Percentiles rank a stretch among this genome's conserved stretches.
These are phyloP conservation scores for Stegophylla sp. DNA, from an alignment of 2,888 invertebrate species.

Conservation along the genomic window DNA sequence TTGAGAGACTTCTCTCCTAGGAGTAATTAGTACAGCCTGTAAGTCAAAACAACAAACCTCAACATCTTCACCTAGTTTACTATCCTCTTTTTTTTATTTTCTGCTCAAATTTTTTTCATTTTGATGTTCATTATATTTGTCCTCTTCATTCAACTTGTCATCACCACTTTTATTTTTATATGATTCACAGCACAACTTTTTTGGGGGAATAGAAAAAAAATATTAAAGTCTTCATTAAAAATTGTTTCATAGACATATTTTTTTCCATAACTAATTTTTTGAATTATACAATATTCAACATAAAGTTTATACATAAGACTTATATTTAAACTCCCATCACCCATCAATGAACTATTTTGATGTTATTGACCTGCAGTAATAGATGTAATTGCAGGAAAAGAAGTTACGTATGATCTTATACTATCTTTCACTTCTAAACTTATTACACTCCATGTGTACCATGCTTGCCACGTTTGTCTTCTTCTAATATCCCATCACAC, in stretches of 20 bases:
- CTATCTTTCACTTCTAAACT: conserved; percentile 19
- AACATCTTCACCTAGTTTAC: background rate
- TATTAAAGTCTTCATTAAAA: conserved; percentile 15
- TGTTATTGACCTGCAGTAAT: background rate
- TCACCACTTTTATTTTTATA: conserved; percentile 9
- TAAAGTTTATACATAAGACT: conserved; percentile 7
- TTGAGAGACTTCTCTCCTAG: background rate
- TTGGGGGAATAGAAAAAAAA: background rate
- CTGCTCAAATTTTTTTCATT: background rate
- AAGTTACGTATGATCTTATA: background rate
- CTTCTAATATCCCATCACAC: background rate
- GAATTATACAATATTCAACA: background rate
- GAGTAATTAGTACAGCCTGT: background rate
- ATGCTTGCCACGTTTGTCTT: background rate
- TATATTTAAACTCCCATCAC: conserved; percentile 9
- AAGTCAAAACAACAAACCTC: conserved; percentile 17
- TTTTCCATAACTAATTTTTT: conserved; percentile 1
- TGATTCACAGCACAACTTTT: conserved; percentile 13
- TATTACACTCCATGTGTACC: conserved; percentile 12
- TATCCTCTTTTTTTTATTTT: too few species aligned
- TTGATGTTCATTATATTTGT: background rate
- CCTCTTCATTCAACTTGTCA: conserved; percentile 8
- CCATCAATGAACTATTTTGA: background rate
- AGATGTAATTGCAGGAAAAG: background rate
- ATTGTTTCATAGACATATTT: conserved; percentile 5